A percentile compares a stretch with the other conserved stretches of the same genome.
These are phyloP conservation scores for Morpho deidamia DNA, from an alignment of 2,888 invertebrate genomes.

Conservation along the genomic window DNA sequence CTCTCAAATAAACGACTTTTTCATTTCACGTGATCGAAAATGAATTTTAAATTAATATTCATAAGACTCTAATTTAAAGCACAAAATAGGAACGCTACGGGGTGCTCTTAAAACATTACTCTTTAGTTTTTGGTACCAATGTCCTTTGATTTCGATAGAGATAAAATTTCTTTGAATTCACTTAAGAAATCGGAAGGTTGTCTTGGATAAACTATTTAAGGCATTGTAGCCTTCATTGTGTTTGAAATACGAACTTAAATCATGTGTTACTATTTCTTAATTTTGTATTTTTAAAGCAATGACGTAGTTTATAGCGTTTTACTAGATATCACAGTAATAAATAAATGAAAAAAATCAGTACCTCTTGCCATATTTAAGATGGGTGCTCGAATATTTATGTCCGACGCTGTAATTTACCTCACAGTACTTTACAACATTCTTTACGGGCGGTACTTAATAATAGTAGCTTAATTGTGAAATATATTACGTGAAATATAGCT, in stretches of 20 bases:
- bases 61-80: conserved; percentile 2
- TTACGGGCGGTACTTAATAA: background rate
- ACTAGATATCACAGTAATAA: conserved; percentile 8
- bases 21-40: background rate
- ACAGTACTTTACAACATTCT: conserved; percentile 3
- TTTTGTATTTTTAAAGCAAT: too few species aligned
- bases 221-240: background rate
- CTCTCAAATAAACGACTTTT: conserved; percentile 4
- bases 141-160: conserved; percentile 39
- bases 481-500: too few species aligned
- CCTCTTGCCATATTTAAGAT: too few species aligned
- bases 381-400: conserved; percentile 12
- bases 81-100: conserved; percentile 17
- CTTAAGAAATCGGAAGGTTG: conserved; percentile 9
- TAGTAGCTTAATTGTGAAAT: too few species aligned
- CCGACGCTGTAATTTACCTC: conserved; percentile 4
- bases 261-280: background rate
- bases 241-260: background rate
- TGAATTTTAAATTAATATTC: background rate
- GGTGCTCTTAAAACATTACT: conserved; percentile 33
- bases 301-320: conserved; percentile 1
- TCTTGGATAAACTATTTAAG: background rate
- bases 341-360: background rate
- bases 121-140: conserved; percentile 34
- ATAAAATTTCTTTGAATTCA: conserved; percentile 29